Conservation (phyloP, 1,140 invertebrate genomes). For the Lordiphosa clarofinis region DNA sequence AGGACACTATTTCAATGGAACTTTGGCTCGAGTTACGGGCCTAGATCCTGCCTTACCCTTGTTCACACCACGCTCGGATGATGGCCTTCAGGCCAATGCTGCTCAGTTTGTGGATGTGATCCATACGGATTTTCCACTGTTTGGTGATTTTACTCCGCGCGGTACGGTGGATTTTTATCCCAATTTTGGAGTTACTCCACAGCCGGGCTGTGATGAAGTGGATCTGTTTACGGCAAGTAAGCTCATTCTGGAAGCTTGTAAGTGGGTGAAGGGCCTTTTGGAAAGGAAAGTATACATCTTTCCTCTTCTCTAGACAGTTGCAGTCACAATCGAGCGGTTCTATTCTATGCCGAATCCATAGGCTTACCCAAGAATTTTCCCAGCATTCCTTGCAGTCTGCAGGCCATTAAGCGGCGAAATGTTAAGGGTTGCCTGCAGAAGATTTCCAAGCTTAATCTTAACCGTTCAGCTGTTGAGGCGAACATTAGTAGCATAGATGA, state of each 20-base stretch:
- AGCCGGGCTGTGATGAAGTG: slow-evolving; percentile 83
- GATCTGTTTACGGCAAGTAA: slow-evolving; percentile 68
- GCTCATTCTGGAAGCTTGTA: slow-evolving; percentile 66
- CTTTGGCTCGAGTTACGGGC: slow-evolving; percentile 81
- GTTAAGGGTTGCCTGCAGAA: slow-evolving; percentile 20
- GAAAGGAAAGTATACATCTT: neutral
- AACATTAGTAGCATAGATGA: slow-evolving; percentile 13
- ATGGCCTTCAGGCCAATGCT: slow-evolving; percentile 79
- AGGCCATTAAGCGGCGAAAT: slow-evolving; percentile 31
- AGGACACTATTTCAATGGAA: slow-evolving; percentile 80
- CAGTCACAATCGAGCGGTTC: slow-evolving; percentile 71
- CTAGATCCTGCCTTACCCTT: slow-evolving; percentile 84
- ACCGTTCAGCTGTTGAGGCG: neutral
- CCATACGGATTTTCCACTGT: slow-evolving; percentile 82
- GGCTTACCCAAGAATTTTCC: slow-evolving; percentile 59
- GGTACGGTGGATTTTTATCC: slow-evolving; percentile 85
- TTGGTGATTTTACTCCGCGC: slow-evolving; percentile 81
- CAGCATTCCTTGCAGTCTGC: slow-evolving; percentile 42
- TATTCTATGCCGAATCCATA: slow-evolving; percentile 68
- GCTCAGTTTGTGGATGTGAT: slow-evolving; percentile 82
- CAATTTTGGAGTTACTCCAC: slow-evolving; percentile 82
- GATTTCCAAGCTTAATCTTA: slow-evolving; percentile 1
- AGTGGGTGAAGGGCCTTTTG: neutral
- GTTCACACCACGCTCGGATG: slow-evolving; percentile 80
- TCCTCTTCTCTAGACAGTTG: slow-evolving; percentile 54